phyloP scores from a whole-genome alignment of 2,797 vertebrate species.

The Scomberomorus guttatus region DNA sequence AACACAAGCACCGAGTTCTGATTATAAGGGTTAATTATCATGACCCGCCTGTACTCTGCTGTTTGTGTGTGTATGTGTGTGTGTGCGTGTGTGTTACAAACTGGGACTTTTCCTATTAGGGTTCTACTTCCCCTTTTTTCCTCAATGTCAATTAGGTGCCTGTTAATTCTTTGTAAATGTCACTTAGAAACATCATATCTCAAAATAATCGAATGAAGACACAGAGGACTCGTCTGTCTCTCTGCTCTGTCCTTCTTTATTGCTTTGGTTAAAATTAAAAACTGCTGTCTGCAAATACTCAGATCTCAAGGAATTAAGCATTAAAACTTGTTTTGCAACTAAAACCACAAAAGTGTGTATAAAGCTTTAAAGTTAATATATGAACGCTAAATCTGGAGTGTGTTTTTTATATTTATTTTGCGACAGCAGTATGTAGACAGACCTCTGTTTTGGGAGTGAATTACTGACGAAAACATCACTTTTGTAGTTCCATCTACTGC shows the following conservation, averaged over 20 bases:
- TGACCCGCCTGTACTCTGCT: constrained; percentile 34
- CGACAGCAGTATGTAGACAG: too few relatives aligned
- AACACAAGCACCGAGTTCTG: constrained; percentile 60
- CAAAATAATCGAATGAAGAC: constrained; percentile 53
- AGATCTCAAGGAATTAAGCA: neutral
- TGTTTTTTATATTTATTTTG: too few relatives aligned
- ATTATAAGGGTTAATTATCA: constrained; percentile 78
- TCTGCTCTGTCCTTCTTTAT: constrained; percentile 9
- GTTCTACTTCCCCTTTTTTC: constrained; percentile 27
- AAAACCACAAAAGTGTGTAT: too few relatives aligned
- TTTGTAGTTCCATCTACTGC: too few relatives aligned
- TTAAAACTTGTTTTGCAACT: too few relatives aligned
- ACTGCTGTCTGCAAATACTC: neutral
- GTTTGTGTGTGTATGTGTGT: constrained; percentile 23
- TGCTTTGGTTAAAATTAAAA: constrained; percentile 14
- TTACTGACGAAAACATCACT: too few relatives aligned
- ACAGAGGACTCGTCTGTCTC: constrained; percentile 8
- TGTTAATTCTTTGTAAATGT: constrained; percentile 63
- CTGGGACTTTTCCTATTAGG: constrained; percentile 46
- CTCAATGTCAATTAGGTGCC: constrained; percentile 65
- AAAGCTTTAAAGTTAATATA: too few relatives aligned
- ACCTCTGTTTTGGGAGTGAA: too few relatives aligned
- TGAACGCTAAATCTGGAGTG: too few relatives aligned
- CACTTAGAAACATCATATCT: constrained; percentile 66
- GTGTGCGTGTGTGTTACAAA: constrained; percentile 15